Base-by-base conservation (phyloP, 2,888 invertebrate genomes). In the Quadriops clusia region DNA sequence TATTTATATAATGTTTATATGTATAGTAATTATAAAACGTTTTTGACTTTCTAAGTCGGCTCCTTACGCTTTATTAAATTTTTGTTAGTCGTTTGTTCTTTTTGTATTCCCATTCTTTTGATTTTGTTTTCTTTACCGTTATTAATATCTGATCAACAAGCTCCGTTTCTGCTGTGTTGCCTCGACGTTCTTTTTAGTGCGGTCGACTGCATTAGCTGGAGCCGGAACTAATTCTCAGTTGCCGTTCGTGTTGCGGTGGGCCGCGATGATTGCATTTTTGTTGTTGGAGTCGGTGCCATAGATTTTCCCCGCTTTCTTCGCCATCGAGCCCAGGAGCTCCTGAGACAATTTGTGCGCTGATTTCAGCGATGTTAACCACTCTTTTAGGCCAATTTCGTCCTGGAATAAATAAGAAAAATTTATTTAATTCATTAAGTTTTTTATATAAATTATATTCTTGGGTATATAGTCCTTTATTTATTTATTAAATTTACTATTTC, bases 381-480 rank as follows among this genome's bases (percentile, higher is more conserved):
- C 98, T 56, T 93, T 95, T 46, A 98, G 77, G 38, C 97, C 90
- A 56, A 98, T 97, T 68, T 95, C 94, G 63, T 98, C 90, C 87
- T 89, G 51, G 17, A 62, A 56, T 30, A 49, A n/a, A 44, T 48
- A 46, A 37, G 30, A 37, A 28, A 35, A 28, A 28, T 9, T 28
- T 11, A 15, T 14, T 21, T 12, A 21, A 28, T 5, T 2, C 20
- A 20, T 30, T 30, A 32, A 9, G n/a, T n/a, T n/a, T n/a, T n/a
- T n/a, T n/a, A n/a, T n/a, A n/a, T n/a, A n/a, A n/a, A n/a, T n/a
- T n/a, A n/a, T n/a, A n/a, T n/a, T n/a, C n/a, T n/a, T n/a, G n/a
- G n/a, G n/a, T n/a, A n/a, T n/a, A n/a, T n/a, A n/a, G n/a, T n/a
- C n/a, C n/a, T n/a, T n/a, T n/a, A n/a, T n/a, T n/a, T n/a, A n/a